These are phyloP conservation scores for Climacteris rufus DNA, from an alignment of 2,113 vertebrate genomes.

Conservation along the genomic window DNA sequence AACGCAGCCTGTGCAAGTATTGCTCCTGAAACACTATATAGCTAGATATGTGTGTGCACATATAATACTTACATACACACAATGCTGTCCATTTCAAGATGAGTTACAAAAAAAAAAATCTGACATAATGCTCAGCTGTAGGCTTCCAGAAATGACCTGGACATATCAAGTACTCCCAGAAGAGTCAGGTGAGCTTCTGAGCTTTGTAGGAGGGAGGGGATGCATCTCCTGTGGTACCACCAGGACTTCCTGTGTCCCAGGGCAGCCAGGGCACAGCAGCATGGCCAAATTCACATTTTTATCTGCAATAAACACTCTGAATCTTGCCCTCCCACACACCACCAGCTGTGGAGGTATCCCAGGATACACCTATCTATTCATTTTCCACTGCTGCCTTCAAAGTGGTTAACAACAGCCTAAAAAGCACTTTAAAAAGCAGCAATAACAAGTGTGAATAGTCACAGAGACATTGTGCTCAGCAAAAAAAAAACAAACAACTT, in stretches of 20 bases:
- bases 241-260: background rate
- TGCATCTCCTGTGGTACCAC: background rate
- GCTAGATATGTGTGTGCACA: accelerated
- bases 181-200: background rate
- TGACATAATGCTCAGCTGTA: background rate
- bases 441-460: background rate
- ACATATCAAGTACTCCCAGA: background rate
- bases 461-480: background rate
- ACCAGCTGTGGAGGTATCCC: background rate
- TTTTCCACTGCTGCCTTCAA: background rate
- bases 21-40: background rate
- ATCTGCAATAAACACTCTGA: background rate
- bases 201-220: background rate
- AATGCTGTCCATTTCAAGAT: background rate
- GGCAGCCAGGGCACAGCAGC: accelerated
- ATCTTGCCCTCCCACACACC: background rate
- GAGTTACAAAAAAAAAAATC: background rate
- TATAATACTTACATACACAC: background rate
- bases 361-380: background rate
- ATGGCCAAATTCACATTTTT: background rate
- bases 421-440: background rate
- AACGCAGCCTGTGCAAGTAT: background rate
- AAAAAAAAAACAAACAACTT: background rate
- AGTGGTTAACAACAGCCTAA: background rate
- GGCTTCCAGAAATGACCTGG: background rate